Percentiles rank a stretch among this genome's conserved stretches.
phyloP scores from a whole-genome alignment of 2,113 vertebrate genomes.

The Athene cunicularia region DNA sequence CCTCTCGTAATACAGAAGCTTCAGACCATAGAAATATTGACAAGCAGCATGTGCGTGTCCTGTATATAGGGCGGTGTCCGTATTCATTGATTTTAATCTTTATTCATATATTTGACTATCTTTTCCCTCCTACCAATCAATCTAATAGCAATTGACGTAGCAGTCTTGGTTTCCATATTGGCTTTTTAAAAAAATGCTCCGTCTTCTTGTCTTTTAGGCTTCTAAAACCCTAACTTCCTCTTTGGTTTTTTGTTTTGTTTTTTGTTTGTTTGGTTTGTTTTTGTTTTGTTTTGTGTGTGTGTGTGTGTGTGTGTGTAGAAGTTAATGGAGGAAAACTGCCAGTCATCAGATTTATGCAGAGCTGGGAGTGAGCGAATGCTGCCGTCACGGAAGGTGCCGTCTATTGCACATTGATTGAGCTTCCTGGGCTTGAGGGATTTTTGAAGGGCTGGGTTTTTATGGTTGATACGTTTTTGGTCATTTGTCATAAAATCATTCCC shows the following conservation, averaged over 20 bases:
- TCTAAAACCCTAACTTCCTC: neutral
- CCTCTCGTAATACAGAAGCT: neutral
- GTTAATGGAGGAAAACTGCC: conserved; percentile 36
- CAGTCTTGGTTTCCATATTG: neutral
- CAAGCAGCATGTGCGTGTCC: too few species aligned
- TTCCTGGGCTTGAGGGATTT: conserved; percentile 72
- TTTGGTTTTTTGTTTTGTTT: neutral
- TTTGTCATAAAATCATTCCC: conserved; percentile 82
- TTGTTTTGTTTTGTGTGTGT: neutral
- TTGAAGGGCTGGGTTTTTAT: conserved; percentile 64
- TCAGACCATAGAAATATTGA: neutral
- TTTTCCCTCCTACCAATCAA: neutral
- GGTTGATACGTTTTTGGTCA: conserved; percentile 74
- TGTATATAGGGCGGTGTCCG: neutral
- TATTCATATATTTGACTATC: neutral
- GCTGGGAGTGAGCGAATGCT: conserved; percentile 4
- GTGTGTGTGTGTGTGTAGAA: neutral
- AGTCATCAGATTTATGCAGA: conserved; percentile 2
- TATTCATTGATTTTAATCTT: neutral
- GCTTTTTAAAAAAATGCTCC: neutral
- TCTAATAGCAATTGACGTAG: neutral
- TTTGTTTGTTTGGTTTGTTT: too few species aligned
- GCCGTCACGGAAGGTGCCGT: neutral
- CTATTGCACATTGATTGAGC: conserved; percentile 71
- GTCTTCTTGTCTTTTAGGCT: neutral